Evolutionary conservation across 2,888 invertebrate species (phyloP).

Genomic region (Catocala fraxini): DNA sequence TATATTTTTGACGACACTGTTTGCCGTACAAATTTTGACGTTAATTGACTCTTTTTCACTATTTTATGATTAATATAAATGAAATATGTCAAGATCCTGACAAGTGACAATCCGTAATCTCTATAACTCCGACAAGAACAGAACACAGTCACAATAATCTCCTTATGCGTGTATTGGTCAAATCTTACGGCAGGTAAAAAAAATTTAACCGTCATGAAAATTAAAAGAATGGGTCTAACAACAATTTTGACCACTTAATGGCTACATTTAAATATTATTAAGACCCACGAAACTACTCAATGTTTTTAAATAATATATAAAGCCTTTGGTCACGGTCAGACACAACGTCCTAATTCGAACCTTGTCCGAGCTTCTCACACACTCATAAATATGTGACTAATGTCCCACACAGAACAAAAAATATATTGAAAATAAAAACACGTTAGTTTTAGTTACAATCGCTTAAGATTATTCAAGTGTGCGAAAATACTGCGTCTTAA

Average conservation of each 20-base stretch:
- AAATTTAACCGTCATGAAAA: too few species aligned
- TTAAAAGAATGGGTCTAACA: too few species aligned
- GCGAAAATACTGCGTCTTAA: background rate
- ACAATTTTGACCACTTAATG: background rate
- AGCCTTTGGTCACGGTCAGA: slow-evolving; percentile 22
- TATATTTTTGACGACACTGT: too few species aligned
- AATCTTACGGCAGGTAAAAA: too few species aligned
- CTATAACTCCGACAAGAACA: too few species aligned
- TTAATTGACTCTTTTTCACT: too few species aligned
- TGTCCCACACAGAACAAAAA: background rate
- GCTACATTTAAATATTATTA: background rate
- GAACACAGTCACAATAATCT: too few species aligned
- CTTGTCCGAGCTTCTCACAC: background rate
- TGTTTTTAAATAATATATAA: slow-evolving; percentile 11
- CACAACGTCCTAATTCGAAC: slow-evolving; percentile 17
- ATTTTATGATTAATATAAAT: too few species aligned
- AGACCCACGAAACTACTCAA: background rate
- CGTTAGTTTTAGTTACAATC: background rate
- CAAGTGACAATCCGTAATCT: too few species aligned
- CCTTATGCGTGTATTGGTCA: too few species aligned
- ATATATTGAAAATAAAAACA: background rate
- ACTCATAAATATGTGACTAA: background rate
- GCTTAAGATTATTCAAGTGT: background rate
- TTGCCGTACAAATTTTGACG: too few species aligned
- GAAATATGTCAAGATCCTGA: too few species aligned